phyloP scores from a whole-genome alignment of 2,888 invertebrate genomes.

The Caenorhabditis becei region DNA sequence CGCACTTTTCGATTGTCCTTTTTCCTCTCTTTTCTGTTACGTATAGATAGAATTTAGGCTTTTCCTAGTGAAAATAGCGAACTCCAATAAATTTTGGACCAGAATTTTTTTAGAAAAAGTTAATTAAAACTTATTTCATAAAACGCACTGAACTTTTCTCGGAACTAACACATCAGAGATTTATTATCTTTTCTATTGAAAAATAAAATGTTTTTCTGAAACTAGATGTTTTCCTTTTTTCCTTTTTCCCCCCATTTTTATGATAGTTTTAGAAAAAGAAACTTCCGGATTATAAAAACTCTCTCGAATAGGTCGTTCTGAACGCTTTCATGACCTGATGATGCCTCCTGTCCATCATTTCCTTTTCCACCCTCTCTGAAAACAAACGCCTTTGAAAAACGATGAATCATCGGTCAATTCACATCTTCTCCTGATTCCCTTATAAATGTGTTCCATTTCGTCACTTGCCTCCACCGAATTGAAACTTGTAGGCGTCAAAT shows the following conservation, averaged over 20 bases:
- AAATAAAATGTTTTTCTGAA: no score
- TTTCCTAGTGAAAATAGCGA: conserved; percentile 1
- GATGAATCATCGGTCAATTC: conserved; percentile 1
- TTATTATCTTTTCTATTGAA: no score
- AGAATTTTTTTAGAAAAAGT: no score
- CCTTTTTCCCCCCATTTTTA: no score
- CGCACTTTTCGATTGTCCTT: conserved; percentile 16
- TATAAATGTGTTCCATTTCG: conserved; percentile 28
- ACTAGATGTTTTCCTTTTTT: no score
- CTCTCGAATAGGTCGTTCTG: no score
- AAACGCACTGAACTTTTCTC: no score
- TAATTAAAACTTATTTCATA: no score
- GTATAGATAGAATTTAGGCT: conserved; percentile 12
- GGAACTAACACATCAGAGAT: no score
- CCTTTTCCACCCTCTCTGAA: neutral
- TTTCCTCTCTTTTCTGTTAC: conserved; percentile 1
- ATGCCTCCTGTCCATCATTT: neutral
- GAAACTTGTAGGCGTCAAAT: conserved; percentile 18
- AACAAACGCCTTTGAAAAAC: neutral
- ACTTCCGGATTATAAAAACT: neutral
- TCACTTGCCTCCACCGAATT: neutral
- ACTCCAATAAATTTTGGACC: no score
- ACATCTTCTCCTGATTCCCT: neutral
- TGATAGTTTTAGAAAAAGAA: no score
- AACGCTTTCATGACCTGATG: neutral